These are phyloP conservation scores for Montifringilla adamsi DNA, from an alignment of 2,113 vertebrate genomes.

Conservation along the genomic window DNA sequence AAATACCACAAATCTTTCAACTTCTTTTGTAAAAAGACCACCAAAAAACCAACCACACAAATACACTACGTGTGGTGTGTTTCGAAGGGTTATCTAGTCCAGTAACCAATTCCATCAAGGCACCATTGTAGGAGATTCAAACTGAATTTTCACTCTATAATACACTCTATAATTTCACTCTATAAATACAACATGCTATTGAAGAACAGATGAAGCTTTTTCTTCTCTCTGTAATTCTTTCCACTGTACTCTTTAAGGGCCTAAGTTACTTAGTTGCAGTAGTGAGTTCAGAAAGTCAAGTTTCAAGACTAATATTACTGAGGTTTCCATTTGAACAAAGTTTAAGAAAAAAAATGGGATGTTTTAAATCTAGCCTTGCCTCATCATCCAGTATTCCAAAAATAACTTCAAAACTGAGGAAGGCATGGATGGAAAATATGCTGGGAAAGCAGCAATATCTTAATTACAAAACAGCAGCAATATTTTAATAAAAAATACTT, in stretches of 20 bases:
- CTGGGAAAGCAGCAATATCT: neutral
- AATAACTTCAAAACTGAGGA: neutral
- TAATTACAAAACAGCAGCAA: neutral
- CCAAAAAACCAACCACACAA: rapidly evolving
- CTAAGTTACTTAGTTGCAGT: neutral
- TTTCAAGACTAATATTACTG: neutral
- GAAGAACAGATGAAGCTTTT: neutral
- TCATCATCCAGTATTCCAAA: neutral
- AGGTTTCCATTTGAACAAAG: neutral
- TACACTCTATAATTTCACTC: too few relatives aligned
- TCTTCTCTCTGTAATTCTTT: neutral
- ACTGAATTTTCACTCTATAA: neutral
- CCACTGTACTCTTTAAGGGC: neutral
- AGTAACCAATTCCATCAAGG: neutral
- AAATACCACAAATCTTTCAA: neutral
- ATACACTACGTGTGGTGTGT: too few relatives aligned
- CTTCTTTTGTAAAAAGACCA: neutral
- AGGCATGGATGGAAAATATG: neutral
- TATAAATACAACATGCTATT: neutral
- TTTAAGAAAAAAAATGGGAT: neutral
- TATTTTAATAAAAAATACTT: neutral
- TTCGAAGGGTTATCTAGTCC: neutral
- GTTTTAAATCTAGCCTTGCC: neutral
- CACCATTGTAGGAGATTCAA: neutral
- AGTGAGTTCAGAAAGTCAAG: neutral